These are phyloP conservation scores for Muscicapa striata DNA, from an alignment of 2,797 vertebrate genomes.

Conservation along the genomic window DNA sequence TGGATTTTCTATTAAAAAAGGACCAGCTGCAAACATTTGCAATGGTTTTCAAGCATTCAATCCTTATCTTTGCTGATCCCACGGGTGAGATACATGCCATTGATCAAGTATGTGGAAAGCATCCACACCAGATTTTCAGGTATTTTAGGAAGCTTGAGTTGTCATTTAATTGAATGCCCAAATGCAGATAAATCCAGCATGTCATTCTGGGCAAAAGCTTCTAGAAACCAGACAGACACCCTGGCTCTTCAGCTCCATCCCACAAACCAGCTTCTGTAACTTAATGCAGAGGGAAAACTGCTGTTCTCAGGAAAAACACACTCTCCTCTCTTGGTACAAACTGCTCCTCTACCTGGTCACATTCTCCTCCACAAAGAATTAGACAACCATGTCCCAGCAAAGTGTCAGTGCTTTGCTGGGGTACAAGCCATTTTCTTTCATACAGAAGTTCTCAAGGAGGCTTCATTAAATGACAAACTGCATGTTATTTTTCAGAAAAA, in stretches of 20 bases:
- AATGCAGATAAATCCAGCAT: neutral
- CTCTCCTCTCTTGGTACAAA: neutral
- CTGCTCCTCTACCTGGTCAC: neutral
- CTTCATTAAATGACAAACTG: neutral
- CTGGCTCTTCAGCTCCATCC: neutral
- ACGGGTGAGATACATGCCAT: neutral
- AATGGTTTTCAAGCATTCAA: neutral
- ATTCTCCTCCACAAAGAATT: neutral
- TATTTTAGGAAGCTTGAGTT: neutral
- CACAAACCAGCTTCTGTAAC: neutral
- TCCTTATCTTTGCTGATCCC: neutral
- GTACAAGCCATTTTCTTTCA: neutral
- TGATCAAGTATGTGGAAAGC: neutral
- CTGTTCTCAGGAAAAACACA: neutral
- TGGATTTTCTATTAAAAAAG: neutral
- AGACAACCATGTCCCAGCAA: neutral
- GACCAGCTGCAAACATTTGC: neutral
- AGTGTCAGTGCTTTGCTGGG: neutral
- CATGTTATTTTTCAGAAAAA: neutral
- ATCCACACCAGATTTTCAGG: neutral
- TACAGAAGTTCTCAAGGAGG: neutral
- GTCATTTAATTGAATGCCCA: neutral
- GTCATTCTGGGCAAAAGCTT: neutral
- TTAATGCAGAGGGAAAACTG: neutral
- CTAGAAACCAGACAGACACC: neutral